Conservation (phyloP, 2,797 vertebrate species). For the Syngnathus rostellatus region DNA sequence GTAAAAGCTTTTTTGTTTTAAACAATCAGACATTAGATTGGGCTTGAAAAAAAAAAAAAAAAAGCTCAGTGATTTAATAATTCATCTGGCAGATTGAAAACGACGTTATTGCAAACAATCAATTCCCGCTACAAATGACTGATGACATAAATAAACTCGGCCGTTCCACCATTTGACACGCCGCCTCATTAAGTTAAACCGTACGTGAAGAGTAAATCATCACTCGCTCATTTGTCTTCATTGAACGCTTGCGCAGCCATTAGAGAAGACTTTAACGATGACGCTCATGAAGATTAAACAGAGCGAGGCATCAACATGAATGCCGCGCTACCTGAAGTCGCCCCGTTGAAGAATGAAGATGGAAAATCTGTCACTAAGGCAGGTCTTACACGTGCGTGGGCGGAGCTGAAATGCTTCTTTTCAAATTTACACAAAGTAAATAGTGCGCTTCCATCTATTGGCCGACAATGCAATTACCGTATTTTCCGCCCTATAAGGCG, state of each 20-base stretch:
- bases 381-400: not conserved
- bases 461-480: too few relatives aligned
- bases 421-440: too few relatives aligned
- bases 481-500: too few relatives aligned
- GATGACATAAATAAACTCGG: not conserved
- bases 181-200: not conserved
- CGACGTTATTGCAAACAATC: not conserved
- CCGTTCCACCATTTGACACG: not conserved
- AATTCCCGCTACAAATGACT: not conserved
- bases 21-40: too few relatives aligned
- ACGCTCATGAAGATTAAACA: constrained; percentile 2
- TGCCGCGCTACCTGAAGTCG: not conserved
- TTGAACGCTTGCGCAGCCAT: constrained; percentile 17
- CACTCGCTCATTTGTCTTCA: constrained; percentile 10
- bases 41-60: too few relatives aligned
- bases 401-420: too few relatives aligned
- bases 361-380: not conserved
- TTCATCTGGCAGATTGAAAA: too few relatives aligned
- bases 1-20: too few relatives aligned
- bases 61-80: too few relatives aligned
- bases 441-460: too few relatives aligned
- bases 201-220: not conserved
- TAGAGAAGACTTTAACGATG: constrained; percentile 12
- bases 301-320: not conserved
- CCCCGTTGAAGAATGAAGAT: not conserved